Percentiles rank a stretch among this genome's conserved stretches.
These are phyloP conservation scores for Eupithecia exiguata DNA, from an alignment of 2,888 invertebrate species.

Conservation along the genomic window DNA sequence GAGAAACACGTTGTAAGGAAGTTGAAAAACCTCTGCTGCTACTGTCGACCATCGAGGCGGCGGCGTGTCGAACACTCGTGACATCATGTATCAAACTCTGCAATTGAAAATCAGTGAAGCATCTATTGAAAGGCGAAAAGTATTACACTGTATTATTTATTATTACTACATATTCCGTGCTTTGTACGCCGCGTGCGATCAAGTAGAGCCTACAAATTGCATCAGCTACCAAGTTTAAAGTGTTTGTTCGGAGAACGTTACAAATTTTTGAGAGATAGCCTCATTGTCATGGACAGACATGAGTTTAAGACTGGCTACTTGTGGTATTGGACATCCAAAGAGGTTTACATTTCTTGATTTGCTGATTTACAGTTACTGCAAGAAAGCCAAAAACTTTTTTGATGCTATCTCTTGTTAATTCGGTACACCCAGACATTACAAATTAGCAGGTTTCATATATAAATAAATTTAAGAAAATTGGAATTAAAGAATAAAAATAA, in stretches of 20 bases:
- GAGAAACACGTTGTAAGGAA: background rate
- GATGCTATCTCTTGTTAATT: too few species aligned
- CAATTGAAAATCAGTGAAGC: constrained; percentile 68
- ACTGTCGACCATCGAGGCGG: background rate
- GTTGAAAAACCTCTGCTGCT: background rate
- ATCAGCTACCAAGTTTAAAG: constrained; percentile 33
- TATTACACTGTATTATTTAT: background rate
- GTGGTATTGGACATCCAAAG: background rate
- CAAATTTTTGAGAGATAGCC: background rate
- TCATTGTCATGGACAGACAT: background rate
- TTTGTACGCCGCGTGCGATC: constrained; percentile 48
- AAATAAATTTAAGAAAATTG: too few species aligned
- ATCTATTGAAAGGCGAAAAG: constrained; percentile 33
- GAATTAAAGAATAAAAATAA: too few species aligned
- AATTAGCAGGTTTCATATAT: too few species aligned
- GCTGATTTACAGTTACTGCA: too few species aligned
- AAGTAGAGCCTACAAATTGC: constrained; percentile 50
- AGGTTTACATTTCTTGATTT: too few species aligned
- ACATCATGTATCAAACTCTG: constrained; percentile 3
- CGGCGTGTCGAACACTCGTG: background rate
- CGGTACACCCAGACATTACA: too few species aligned
- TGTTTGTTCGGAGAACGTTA: constrained; percentile 22
- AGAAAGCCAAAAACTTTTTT: too few species aligned
- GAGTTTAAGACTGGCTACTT: background rate
- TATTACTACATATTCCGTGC: constrained; percentile 6